Base-by-base conservation (phyloP, 2,888 invertebrate genomes). In the Drosophila formosana region DNA sequence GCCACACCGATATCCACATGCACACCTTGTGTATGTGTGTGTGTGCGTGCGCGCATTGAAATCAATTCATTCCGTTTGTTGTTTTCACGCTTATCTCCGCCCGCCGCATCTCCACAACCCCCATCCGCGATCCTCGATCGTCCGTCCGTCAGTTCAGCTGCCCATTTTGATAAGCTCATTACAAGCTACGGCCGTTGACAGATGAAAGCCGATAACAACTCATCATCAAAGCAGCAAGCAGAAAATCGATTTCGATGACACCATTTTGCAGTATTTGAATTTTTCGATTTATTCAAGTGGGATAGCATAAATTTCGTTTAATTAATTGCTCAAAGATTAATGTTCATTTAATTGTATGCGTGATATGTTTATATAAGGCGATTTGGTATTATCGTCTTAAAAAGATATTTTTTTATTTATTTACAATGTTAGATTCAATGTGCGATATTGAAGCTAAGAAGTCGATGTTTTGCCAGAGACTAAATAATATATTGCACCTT, bases 31-130 rank as follows among this genome's bases (percentile, higher is more conserved):
- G 34, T 4, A 4, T n/a, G 4, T 37, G 1, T 37, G 37, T 37
- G 34, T n/a, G 34, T 37, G 11, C 9, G 39, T 13, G 34, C 46
- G 47, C 49, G 39, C 39, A 65, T 13, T 39, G 34, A 39, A 49
- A 41, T 34, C 34, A 75, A 72, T 32, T 55, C 6, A 9, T 47
- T 57, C 26, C 25, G 28, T 64, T 55, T 50, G 32, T 60, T 60
- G 18, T 46, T 53, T 68, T 66, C 68, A 60, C 53, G 58, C 66
- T 45, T 41, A 45, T 72, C 61, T 51, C 34, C 26, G 18, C 9
- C 7, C 41, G 13, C 43, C 11, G 4, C 23, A 23, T 7, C 43
- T 25, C 8, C 61, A 7, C 43, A 13, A 18, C 3, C 37, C n/a
- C 37, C 37, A 37, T 32, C 8, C 23, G 18, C 30, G 13, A 39